Conservation (phyloP, 2,113 vertebrate species). For the Rhadina sibilatrix region DNA sequence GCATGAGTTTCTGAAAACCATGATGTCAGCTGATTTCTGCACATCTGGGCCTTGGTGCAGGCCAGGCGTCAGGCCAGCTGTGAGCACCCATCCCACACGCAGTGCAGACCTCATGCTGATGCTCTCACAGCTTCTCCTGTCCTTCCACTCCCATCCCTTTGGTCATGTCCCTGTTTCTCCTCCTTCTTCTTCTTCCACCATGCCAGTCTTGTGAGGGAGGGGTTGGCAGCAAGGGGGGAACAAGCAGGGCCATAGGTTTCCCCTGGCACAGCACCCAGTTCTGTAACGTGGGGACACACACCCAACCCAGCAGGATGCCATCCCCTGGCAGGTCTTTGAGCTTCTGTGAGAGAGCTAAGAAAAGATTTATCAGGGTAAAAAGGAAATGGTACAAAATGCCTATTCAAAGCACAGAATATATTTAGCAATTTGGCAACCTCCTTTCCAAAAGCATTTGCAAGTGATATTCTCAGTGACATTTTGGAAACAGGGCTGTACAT, state of each 20-base stretch:
- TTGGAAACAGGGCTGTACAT: constrained; percentile 45
- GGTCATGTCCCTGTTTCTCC: neutral
- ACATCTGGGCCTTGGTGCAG: rapidly evolving
- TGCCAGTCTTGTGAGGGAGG: rapidly evolving
- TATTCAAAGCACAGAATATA: neutral
- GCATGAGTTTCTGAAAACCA: neutral
- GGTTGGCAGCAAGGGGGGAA: neutral
- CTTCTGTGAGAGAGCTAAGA: neutral
- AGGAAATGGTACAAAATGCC: neutral
- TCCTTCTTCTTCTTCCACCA: neutral
- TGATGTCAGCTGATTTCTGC: neutral
- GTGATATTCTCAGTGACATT: constrained; percentile 13
- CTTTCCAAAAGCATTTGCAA: constrained; percentile 19
- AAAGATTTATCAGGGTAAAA: neutral
- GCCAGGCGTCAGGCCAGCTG: rapidly evolving
- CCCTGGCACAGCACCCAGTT: rapidly evolving
- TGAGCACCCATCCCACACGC: rapidly evolving
- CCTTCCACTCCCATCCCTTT: neutral
- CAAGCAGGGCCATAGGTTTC: neutral
- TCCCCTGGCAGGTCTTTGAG: neutral
- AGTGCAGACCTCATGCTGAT: rapidly evolving
- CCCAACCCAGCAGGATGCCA: neutral
- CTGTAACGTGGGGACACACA: rapidly evolving
- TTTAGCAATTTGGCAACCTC: constrained; percentile 21
- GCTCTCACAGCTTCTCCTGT: neutral